Evolutionary conservation across 2,888 invertebrate species (phyloP), one percentile per base, ranked within the genome.

Genomic region (Drosophila paucipuncta): DNA sequence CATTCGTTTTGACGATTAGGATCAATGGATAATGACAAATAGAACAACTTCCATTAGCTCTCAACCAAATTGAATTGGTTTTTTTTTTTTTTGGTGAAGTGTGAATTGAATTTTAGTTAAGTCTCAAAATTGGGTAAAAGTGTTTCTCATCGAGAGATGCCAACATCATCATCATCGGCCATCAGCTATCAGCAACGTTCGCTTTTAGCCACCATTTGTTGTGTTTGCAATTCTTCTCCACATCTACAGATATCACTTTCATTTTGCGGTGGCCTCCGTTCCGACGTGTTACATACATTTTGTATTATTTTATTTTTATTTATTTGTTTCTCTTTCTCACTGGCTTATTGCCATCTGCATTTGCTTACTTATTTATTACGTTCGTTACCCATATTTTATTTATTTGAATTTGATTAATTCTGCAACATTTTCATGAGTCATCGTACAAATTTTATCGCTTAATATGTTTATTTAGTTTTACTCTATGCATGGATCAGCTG

Each of bases 221-320:
- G 53, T 76, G 62, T 65, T 74, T 72, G 69, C 64, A 61, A 77
- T 83, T 83, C 82, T 83, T 83, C 80, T 73, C 53, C 60, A 67
- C 76, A 62, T 25, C 9, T 80, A 55, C 43, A 57, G 77, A 70
- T 73, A 81, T 83, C 89, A 86, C 86, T 89, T 86, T 86, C 89
- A 79, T 86, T 86, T 82, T 68, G 60, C 65, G 68, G 28, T 16
- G 60, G 57, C 74, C 74, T 65, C 61, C 35, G 30, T 9, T 47
- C 4, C 2, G 25, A 25, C 16, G 52, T 52, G 67, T 63, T 69
- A 57, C 65, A 57, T 65, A 62, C 28, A 47, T 47, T 47, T 47
- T 25, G 6, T 16, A 16, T 47, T 47, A 47, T 47, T 16, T 54
- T 54, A 58, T 55, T 59, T 60, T 43, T 59, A 53, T 59, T 71